Evolutionary conservation across 2,888 invertebrate genomes (phyloP).

Genomic region (Byasa hedistus): DNA sequence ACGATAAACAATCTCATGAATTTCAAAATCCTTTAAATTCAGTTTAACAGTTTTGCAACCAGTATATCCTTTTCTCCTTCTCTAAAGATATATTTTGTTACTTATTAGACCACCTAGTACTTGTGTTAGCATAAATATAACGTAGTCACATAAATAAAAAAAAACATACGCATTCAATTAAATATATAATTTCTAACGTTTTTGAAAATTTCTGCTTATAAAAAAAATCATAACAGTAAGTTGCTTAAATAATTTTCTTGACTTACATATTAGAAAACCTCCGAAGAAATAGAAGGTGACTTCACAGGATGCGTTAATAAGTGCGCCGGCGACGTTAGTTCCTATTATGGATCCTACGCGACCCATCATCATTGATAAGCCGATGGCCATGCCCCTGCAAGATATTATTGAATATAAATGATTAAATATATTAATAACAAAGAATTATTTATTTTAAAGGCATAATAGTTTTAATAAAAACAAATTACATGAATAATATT

Average conservation of each 20-base stretch:
- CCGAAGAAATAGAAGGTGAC: constrained; percentile 82
- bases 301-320: constrained; percentile 81
- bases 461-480: background rate
- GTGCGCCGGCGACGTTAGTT: constrained; percentile 80
- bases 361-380: constrained; percentile 81
- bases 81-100: no score
- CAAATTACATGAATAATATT: background rate
- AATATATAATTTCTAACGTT: no score
- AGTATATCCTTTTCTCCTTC: no score
- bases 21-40: no score
- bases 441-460: background rate
- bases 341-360: constrained; percentile 82
- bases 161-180: no score
- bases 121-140: no score
- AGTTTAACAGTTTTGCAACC: no score
- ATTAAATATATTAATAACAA: background rate
- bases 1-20: no score
- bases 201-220: background rate
- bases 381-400: constrained; percentile 81
- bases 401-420: background rate
- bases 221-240: background rate
- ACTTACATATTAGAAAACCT: constrained; percentile 73
- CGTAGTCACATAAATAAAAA: no score
- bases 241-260: background rate
- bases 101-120: no score